A percentile compares a stretch with the other conserved stretches of the same genome.
Evolutionary conservation across 2,113 vertebrate species (phyloP).

Genomic region (Rattus rattus): DNA sequence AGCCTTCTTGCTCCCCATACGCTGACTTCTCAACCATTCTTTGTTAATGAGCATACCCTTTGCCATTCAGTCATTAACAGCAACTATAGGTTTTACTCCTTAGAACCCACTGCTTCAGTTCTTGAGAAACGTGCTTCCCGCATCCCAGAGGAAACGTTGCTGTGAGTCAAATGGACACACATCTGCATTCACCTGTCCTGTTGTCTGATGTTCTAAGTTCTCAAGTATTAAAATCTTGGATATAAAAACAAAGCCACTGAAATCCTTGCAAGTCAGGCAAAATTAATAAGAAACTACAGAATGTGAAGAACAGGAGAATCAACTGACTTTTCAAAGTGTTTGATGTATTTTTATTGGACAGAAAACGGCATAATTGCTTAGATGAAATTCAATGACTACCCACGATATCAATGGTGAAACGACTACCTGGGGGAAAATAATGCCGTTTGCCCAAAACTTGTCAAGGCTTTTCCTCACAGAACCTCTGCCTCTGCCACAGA

Average conservation of each 20-base stretch:
- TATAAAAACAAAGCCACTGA: not conserved
- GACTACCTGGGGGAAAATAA: not conserved
- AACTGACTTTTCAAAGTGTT: not conserved
- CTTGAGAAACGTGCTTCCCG: not conserved
- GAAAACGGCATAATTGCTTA: not conserved
- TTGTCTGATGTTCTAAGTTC: not conserved
- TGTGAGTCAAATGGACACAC: not conserved
- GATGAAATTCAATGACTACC: not conserved
- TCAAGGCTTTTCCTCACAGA: not conserved
- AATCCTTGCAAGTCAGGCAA: not conserved
- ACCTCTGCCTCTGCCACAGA: not conserved
- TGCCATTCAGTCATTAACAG: not conserved
- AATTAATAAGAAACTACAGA: not conserved
- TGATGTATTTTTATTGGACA: slow-evolving; percentile 5
- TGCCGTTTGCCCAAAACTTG: not conserved
- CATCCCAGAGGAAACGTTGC: not conserved
- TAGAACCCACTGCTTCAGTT: not conserved
- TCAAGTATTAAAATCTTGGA: slow-evolving; percentile 17
- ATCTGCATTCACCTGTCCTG: not conserved
- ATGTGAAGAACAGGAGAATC: not conserved
- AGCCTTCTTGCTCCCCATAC: no score
- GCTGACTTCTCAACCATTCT: not conserved
- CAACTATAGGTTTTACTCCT: not conserved
- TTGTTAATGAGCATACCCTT: not conserved
- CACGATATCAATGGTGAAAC: not conserved